Evolutionary conservation across 2,113 vertebrate genomes (phyloP).

Genomic region (Lynx canadensis): DNA sequence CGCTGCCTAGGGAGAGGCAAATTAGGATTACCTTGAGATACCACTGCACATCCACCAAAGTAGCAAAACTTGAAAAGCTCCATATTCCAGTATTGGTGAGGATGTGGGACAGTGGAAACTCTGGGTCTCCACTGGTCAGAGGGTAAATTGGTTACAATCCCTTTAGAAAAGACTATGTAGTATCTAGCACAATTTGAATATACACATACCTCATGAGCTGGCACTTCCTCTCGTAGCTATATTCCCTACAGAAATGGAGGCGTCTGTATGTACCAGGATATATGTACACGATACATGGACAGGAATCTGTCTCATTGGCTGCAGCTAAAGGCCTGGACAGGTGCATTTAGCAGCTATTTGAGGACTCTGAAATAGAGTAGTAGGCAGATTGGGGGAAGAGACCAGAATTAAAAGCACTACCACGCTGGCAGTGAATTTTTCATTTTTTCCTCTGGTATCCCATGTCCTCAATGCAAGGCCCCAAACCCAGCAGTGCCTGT

Average conservation of each 20-base stretch:
- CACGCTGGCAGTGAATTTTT: conserved; percentile 78
- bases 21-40: not conserved
- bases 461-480: conserved; percentile 76
- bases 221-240: not conserved
- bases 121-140: not conserved
- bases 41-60: not conserved
- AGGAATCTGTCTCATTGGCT: not conserved
- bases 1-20: not conserved
- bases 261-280: not conserved
- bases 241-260: not conserved
- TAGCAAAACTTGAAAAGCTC: not conserved
- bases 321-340: not conserved
- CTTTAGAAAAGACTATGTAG: not conserved
- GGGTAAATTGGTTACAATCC: not conserved
- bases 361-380: conserved; percentile 50
- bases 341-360: not conserved
- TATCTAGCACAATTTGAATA: not conserved
- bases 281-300: not conserved
- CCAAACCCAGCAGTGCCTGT: conserved; percentile 70
- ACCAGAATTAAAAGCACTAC: conserved; percentile 31
- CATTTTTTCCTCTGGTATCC: conserved; percentile 78
- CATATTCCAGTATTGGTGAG: not conserved
- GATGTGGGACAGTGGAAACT: not conserved
- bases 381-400: not conserved
- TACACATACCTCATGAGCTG: not conserved